Base-by-base conservation (phyloP, 2,888 invertebrate species). In the Loripinus fragilis region DNA sequence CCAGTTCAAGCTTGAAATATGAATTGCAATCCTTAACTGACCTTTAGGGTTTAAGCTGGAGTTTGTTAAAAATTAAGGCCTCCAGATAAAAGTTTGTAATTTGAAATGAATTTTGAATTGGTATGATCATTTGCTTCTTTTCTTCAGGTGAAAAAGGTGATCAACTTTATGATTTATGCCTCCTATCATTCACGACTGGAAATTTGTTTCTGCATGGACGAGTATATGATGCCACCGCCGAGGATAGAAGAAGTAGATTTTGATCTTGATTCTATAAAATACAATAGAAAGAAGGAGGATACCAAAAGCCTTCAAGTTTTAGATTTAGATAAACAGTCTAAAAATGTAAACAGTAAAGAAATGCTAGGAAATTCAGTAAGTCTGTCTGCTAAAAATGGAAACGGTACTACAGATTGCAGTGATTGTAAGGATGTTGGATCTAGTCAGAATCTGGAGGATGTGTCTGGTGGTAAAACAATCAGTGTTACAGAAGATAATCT, bases 141-240 rank as follows among this genome's bases (percentile, higher is more conserved):
- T 68, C 81, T 80, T n/a, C 80, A 93, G 93, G 96, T 98, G 0
- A 98, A 99, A 93, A 96, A 95, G 88, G 96, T 98, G 0, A 95
- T 96, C 0, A 96, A 96, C 67, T 96, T 97, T 90, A 95, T 98
- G 95, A 95, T 98, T 0, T 96, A 97, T 79, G 96, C 97, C 0
- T 95, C 96, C 48, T 99, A 99, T 93, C 98, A 98, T 89, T 97
- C 98, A 96, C 95, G 97, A 68, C 94, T 99, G 60, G 99, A 99
- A 93, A 96, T 97, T 89, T 97, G 98, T 0, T 98, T 98, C 93
- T 94, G 97, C 52, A 95, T 98, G 94, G 97, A 97, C 81, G 97
- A 97, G 92, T 97, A 97, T 88, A 97, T 97, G 0, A 95, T 95
- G 88, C 96, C 97, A 0, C 96, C 96, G 0, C 60, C 60, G 2